A percentile compares a stretch with the other conserved stretches of the same genome.
Conservation (phyloP, 2,888 invertebrate genomes). For the Bombyx huttoni region DNA sequence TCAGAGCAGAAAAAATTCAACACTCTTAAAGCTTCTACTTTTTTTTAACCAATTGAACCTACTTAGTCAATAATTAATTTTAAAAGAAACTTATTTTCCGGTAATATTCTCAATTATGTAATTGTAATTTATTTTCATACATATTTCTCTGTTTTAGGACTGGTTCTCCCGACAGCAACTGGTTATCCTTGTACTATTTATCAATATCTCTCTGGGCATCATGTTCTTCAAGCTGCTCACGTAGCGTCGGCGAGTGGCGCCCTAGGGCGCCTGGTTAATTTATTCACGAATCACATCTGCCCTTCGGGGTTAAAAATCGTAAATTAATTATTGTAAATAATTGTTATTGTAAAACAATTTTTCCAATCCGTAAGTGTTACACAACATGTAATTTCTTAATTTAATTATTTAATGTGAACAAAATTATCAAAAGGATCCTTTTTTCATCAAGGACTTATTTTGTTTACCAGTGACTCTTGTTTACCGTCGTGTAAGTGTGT, state of each 20-base stretch:
- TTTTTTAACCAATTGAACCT: too few species aligned
- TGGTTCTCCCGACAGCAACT: constrained; percentile 97
- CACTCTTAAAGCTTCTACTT: too few species aligned
- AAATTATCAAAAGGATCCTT: constrained; percentile 19
- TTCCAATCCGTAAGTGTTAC: constrained; percentile 39
- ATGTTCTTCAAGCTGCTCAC: constrained; percentile 96
- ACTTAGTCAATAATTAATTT: too few species aligned
- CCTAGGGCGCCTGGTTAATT: constrained; percentile 27
- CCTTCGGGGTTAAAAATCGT: constrained; percentile 10
- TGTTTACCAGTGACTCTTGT: constrained; percentile 58
- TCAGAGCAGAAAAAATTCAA: too few species aligned
- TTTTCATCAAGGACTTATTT: constrained; percentile 42
- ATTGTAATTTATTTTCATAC: background rate
- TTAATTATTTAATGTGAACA: constrained; percentile 16
- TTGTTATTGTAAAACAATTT: constrained; percentile 21
- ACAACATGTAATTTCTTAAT: constrained; percentile 37
- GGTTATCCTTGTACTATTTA: constrained; percentile 92
- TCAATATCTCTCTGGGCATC: constrained; percentile 94
- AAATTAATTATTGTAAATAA: constrained; percentile 31
- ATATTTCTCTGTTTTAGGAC: constrained; percentile 76
- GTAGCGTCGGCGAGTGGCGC: constrained; percentile 80
- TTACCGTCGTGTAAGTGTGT: constrained; percentile 58
- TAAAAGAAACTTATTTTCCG: too few species aligned
- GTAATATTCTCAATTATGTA: background rate
- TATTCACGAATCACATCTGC: constrained; percentile 15